Evolutionary conservation across 2,113 vertebrate species (phyloP), one percentile per base, ranked within the genome.

Genomic region (Baryphthengus martii): DNA sequence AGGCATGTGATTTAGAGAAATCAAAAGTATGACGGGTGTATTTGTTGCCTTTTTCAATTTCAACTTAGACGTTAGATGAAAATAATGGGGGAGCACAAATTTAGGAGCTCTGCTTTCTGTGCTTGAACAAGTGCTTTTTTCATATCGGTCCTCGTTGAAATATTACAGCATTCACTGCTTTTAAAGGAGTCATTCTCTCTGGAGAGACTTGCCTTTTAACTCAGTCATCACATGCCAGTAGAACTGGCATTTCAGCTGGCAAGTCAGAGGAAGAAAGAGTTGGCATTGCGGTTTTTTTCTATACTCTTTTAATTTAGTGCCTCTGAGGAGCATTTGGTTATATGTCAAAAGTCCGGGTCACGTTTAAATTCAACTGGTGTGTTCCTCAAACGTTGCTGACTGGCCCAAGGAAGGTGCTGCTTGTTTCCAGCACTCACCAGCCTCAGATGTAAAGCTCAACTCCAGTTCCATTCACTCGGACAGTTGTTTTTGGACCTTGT

Each of bases 151-250:
- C 88, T 78, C 86, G 50, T 6, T 93, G 75, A 63, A 67, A 63
- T 92, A 75, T 94, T 96, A 40, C 65, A 78, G 83, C 90, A 95
- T 97, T 95, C 90, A 75, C 19, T 84, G 76, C 59, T 74, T 86
- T 88, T 96, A 86, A 97, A 93, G 79, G 79, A 81, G 65, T 73
- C 90, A 90, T 97, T 96, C 91, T 95, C 96, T 90, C 72, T 92
- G n/a, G 65, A 84, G 79, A 71, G 68, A 86, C 92, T 95, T 77
- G 85, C 7, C 79, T 61, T 52, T 96, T 94, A n/a, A n/a, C n/a
- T 94, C 67, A 90, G 93, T 74, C 68, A 67, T 56, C 28, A 68
- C 67, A 49, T 95, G 89, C 91, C 87, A 94, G 88, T 78, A 93
- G 76, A 96, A 50, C 82, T 92, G 95, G 85, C 68, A 77, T 93